Percentiles rank a stretch among this genome's conserved stretches.
phyloP scores from a whole-genome alignment of 2,888 invertebrate genomes.

The Fabriciana adippe region DNA sequence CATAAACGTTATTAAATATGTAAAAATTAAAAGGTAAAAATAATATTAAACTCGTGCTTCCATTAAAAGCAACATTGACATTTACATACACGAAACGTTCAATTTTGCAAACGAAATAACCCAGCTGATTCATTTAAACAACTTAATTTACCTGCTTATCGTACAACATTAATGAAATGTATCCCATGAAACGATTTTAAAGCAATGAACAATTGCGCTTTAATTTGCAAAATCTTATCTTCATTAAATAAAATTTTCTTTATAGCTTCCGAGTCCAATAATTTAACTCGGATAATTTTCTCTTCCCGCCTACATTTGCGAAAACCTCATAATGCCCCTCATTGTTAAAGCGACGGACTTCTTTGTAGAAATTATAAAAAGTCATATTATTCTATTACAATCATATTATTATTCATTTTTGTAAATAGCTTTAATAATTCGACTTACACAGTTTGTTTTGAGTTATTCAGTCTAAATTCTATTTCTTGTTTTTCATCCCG shows the following conservation, averaged over 20 bases:
- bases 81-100: not conserved
- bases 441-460: no score
- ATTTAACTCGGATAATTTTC: conserved; percentile 69
- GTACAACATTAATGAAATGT: conserved; percentile 29
- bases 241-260: conserved; percentile 72
- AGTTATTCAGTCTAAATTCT: no score
- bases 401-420: conserved; percentile 8
- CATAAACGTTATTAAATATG: no score
- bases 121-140: conserved; percentile 25
- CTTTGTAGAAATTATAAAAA: conserved; percentile 15
- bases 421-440: not conserved
- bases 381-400: not conserved
- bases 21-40: not conserved
- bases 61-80: not conserved
- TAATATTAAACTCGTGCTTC: not conserved
- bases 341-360: conserved; percentile 33
- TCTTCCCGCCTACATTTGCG: conserved; percentile 59
- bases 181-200: conserved; percentile 42
- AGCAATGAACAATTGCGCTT: conserved; percentile 55
- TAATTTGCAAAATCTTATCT: conserved; percentile 63
- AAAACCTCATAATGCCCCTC: conserved; percentile 57
- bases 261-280: conserved; percentile 73
- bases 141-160: conserved; percentile 25
- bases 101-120: conserved; percentile 16
- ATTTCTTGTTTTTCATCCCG: no score